Evolutionary conservation across 2,113 vertebrate genomes (phyloP).

Genomic region (Myanophis thanlyinensis): DNA sequence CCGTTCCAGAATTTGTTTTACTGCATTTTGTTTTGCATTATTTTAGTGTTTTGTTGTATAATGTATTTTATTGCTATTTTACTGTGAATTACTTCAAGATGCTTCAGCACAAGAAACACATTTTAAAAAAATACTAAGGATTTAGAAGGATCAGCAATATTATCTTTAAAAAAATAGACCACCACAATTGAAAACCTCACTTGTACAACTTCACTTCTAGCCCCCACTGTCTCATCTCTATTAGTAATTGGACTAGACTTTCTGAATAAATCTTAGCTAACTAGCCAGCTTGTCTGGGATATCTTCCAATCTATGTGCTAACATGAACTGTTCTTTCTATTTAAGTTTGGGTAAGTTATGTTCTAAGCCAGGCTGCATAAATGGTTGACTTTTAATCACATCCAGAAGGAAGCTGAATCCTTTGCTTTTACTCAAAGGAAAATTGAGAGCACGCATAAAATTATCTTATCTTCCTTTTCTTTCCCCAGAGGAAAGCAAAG

Average conservation of each 20-base stretch:
- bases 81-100: not conserved
- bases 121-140: not conserved
- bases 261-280: not conserved
- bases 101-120: not conserved
- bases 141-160: not conserved
- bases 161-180: not conserved
- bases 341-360: not conserved
- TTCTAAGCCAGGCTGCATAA: not conserved
- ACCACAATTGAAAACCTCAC: not conserved
- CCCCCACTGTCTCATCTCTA: not conserved
- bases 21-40: not conserved
- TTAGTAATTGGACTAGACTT: not conserved
- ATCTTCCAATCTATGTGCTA: not conserved
- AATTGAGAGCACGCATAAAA: conserved; percentile 30
- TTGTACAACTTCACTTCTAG: not conserved
- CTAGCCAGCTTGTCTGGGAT: not conserved
- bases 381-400: not conserved
- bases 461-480: conserved; percentile 8
- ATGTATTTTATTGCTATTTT: not conserved
- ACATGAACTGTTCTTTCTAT: not conserved
- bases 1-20: not conserved
- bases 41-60: not conserved
- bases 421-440: conserved; percentile 33
- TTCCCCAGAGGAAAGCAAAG: conserved; percentile 20
- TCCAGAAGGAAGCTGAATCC: not conserved